Percentiles rank a stretch among this genome's conserved stretches.
Conservation (phyloP, 2,797 vertebrate genomes). For the Melanitta fusca region DNA sequence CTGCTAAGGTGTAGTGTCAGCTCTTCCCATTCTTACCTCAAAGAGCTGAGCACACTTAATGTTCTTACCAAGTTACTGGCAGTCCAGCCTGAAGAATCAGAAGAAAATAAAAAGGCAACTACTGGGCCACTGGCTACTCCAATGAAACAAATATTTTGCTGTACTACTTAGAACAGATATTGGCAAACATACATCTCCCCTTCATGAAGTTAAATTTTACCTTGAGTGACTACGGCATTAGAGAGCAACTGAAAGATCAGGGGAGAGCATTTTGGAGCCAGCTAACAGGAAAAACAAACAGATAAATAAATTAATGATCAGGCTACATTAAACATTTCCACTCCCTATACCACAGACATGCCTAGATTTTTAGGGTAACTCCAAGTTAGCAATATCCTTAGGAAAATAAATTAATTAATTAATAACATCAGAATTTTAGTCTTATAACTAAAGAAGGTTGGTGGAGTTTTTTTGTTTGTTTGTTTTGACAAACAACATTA, state of each 20-base stretch:
- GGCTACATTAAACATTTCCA: background rate
- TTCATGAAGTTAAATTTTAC: background rate
- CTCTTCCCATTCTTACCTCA: background rate
- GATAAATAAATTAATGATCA: background rate
- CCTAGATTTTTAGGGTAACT: background rate
- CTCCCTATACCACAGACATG: background rate
- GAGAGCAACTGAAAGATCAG: background rate
- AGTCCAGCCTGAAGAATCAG: background rate
- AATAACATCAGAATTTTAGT: background rate
- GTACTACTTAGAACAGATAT: background rate
- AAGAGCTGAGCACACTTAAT: accelerated
- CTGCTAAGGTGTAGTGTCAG: background rate
- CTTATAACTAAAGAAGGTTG: background rate
- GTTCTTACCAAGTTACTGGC: background rate
- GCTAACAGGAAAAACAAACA: background rate
- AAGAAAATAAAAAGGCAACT: background rate
- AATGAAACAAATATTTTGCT: background rate
- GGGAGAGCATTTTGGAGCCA: background rate
- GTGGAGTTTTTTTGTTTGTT: background rate
- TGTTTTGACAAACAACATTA: background rate
- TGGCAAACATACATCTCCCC: background rate
- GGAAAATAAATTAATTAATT: no score
- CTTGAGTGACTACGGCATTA: background rate
- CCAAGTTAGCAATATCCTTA: background rate
- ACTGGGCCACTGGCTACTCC: background rate